phyloP scores from a whole-genome alignment of 2,888 invertebrate genomes.

The Serrognathus titanus region DNA sequence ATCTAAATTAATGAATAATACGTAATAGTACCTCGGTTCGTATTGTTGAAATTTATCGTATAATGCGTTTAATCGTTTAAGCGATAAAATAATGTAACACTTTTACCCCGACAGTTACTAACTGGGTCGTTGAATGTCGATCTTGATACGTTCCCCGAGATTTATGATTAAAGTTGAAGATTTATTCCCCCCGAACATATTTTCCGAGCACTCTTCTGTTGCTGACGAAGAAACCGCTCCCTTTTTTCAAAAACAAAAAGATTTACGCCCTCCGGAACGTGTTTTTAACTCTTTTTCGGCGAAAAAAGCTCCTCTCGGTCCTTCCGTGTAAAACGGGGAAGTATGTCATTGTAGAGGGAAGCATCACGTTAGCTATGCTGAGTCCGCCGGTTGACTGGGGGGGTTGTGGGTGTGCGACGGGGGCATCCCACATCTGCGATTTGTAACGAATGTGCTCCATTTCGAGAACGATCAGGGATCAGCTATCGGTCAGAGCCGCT shows the following conservation, averaged over 20 bases:
- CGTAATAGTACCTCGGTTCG: too few relatives aligned
- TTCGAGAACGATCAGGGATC: slow-evolving; percentile 30
- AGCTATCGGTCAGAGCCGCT: slow-evolving; percentile 28
- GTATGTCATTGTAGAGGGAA: not conserved
- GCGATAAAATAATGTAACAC: too few relatives aligned
- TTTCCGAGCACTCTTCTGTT: not conserved
- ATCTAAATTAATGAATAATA: too few relatives aligned
- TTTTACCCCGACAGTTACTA: too few relatives aligned
- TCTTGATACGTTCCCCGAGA: too few relatives aligned
- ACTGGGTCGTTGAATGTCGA: too few relatives aligned
- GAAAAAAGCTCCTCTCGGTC: not conserved
- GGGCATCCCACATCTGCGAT: slow-evolving; percentile 28
- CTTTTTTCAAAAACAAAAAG: not conserved
- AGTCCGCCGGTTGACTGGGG: slow-evolving; percentile 2
- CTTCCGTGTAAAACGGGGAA: not conserved
- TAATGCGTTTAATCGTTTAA: too few relatives aligned
- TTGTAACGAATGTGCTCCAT: slow-evolving; percentile 36
- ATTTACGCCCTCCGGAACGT: not conserved
- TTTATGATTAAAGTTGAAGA: too few relatives aligned
- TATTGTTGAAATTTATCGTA: too few relatives aligned
- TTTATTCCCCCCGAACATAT: not conserved
- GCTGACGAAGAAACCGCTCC: not conserved
- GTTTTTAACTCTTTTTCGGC: not conserved
- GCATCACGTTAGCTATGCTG: not conserved
- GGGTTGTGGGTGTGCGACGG: not conserved